Evolutionary conservation across 2,113 vertebrate species (phyloP).

Genomic region (Poeciliopsis prolifica): DNA sequence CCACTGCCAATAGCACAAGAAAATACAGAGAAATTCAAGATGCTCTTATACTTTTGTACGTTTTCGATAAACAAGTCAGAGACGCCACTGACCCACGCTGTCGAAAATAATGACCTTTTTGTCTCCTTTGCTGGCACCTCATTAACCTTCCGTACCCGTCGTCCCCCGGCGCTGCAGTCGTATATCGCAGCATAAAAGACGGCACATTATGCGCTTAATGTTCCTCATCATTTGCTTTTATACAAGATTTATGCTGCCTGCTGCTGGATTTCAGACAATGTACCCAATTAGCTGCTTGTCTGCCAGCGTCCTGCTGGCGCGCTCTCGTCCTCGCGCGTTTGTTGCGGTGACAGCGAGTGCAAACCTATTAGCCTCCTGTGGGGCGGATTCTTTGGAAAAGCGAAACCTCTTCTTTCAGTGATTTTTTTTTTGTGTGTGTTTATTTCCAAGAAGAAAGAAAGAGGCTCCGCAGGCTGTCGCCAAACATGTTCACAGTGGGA

Average conservation of each 20-base stretch:
- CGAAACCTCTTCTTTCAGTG: conserved; percentile 12
- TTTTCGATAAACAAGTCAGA: conserved; percentile 6
- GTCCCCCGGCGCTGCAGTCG: conserved; percentile 12
- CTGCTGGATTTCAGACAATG: conserved; percentile 62
- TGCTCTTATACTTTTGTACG: not conserved
- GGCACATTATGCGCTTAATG: conserved; percentile 40
- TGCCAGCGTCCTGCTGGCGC: conserved; percentile 41
- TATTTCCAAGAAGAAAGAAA: conserved; percentile 50
- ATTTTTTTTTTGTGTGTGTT: conserved; percentile 6
- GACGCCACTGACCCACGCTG: conserved; percentile 17
- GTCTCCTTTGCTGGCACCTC: conserved; percentile 48
- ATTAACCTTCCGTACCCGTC: conserved; percentile 49
- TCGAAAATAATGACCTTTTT: conserved; percentile 25
- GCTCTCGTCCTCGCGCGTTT: conserved; percentile 30
- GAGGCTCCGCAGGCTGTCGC: conserved; percentile 3
- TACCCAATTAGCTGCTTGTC: conserved; percentile 75
- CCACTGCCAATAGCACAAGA: not conserved
- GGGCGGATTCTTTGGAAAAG: conserved; percentile 57
- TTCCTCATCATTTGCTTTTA: conserved; percentile 50
- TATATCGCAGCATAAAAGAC: conserved; percentile 52
- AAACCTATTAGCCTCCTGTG: conserved; percentile 60
- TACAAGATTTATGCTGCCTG: conserved; percentile 35
- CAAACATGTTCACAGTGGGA: not conserved
- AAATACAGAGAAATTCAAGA: not conserved
- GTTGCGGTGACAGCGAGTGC: conserved; percentile 47